Conservation (phyloP, 1,140 invertebrate species). For the Centruroides sculpturatus region DNA sequence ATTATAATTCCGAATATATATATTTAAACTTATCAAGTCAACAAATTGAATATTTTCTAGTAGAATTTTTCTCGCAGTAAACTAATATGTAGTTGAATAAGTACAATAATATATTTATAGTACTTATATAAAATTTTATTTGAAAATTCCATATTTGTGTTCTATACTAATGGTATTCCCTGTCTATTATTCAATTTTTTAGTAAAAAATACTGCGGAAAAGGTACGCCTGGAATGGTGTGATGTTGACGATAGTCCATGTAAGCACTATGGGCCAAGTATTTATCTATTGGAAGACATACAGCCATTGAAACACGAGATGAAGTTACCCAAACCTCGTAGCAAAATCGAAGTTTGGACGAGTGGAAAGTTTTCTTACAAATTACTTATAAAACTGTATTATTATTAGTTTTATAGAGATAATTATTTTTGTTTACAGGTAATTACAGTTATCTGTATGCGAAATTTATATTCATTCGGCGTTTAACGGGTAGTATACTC, state of each 20-base stretch:
- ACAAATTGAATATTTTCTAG: too few relatives aligned
- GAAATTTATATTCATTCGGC: slow-evolving; percentile 16
- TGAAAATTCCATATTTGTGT: too few relatives aligned
- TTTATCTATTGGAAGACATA: slow-evolving; percentile 1
- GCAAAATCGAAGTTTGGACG: slow-evolving; percentile 7
- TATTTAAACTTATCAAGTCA: too few relatives aligned
- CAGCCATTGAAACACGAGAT: slow-evolving; percentile 5
- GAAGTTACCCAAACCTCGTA: neutral
- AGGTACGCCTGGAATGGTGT: slow-evolving; percentile 1
- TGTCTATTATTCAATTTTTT: neutral
- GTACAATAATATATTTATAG: too few relatives aligned
- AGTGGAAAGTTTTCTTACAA: neutral
- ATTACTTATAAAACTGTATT: neutral
- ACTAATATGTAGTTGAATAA: too few relatives aligned
- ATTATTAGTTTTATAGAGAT: neutral
- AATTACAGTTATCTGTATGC: slow-evolving; percentile 14
- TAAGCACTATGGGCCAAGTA: neutral
- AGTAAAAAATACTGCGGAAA: slow-evolving; percentile 2
- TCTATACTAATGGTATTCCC: too few relatives aligned
- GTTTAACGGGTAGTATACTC: slow-evolving; percentile 13
- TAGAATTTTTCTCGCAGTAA: too few relatives aligned
- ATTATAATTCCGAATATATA: too few relatives aligned
- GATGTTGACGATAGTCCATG: neutral
- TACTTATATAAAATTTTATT: too few relatives aligned
- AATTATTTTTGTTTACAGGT: neutral